phyloP scores from a whole-genome alignment of 1,140 invertebrate species.

The Drosophila ohnishii region DNA sequence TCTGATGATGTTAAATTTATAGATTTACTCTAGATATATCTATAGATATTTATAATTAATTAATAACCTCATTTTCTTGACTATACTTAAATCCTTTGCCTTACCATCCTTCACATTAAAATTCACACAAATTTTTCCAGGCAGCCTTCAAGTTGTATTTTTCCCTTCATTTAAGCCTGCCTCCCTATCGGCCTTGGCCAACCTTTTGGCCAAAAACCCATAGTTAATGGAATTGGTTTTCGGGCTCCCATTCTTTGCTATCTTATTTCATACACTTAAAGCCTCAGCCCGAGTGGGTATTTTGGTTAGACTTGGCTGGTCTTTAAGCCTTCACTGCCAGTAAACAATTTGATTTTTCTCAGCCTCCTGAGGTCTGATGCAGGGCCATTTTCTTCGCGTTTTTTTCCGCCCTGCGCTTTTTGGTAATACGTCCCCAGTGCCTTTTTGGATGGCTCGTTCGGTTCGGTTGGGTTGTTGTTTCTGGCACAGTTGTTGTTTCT shows the following conservation, averaged over 20 bases:
- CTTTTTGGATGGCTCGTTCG: slow-evolving; percentile 39
- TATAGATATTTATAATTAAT: not conserved
- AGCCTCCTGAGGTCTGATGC: slow-evolving; percentile 11
- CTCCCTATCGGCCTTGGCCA: not conserved
- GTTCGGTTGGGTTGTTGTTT: slow-evolving; percentile 28
- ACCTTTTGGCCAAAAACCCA: slow-evolving; percentile 1
- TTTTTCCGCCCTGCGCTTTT: slow-evolving; percentile 20
- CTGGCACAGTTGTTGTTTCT: slow-evolving; percentile 19
- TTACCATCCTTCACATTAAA: not conserved
- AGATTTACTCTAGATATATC: too few species aligned
- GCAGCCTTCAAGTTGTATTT: not conserved
- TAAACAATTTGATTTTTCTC: slow-evolving; percentile 31
- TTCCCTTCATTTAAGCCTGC: not conserved
- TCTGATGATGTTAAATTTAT: not conserved
- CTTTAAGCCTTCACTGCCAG: slow-evolving; percentile 12
- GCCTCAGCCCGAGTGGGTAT: not conserved
- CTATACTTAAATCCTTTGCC: not conserved
- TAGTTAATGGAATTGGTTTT: slow-evolving; percentile 19
- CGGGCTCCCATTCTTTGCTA: not conserved
- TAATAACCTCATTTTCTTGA: not conserved
- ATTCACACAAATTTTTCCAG: too few species aligned
- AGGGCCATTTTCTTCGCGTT: slow-evolving; percentile 40
- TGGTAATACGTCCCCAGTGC: slow-evolving; percentile 56
- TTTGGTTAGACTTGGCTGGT: not conserved
- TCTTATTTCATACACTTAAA: slow-evolving; percentile 14